Base-by-base conservation (phyloP, 2,797 vertebrate species). In the Periparus ater region DNA sequence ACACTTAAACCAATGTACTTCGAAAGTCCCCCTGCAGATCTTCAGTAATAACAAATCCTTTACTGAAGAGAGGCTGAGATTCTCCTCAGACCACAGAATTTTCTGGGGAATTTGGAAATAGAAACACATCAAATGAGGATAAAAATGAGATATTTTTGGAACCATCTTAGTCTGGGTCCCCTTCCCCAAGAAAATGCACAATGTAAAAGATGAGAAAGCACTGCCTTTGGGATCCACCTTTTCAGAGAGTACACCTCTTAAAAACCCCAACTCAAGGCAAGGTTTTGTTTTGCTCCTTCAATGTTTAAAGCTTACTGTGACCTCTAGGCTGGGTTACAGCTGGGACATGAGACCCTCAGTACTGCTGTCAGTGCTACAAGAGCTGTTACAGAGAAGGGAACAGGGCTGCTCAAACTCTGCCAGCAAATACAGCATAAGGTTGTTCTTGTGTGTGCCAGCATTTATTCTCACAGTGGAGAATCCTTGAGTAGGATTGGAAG, bases 341-440 rank as follows among this genome's bases (percentile, higher is more conserved):
- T 95, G 95, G 78, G 62, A 96, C 47, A 80, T 91, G 89, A 95
- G 87, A 96, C 80, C 54, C 57, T 85, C 85, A 91, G 62, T 11
- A 62, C 40, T 92, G 92, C 85, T 96, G 89, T 96, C 95, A 95
- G 82, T 55, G 13, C 30, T 84, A 53, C 92, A 89, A 36, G 92
- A 96, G 62, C 93, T 96, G 96, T 93, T 93, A 94, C 2, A 20
- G 40, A 92, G 84, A 89, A 81, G 36, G 65, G 78, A 95, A 66
- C 51, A 71, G 71, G 50, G 65, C 19, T 94, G 42, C 58, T 92
- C 72, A 83, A 42, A 42, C 57, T 77, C 58, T 89, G 89, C 87
- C 87, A 94, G 81, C 36, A 93, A 92, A 58, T 14, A 55, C 3
- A 96, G 62, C 70, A 22, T 57, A 81, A 58, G 40, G 6, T 38